These are phyloP conservation scores for Setipinna tenuifilis DNA, from an alignment of 2,797 vertebrate species.

Conservation along the genomic window DNA sequence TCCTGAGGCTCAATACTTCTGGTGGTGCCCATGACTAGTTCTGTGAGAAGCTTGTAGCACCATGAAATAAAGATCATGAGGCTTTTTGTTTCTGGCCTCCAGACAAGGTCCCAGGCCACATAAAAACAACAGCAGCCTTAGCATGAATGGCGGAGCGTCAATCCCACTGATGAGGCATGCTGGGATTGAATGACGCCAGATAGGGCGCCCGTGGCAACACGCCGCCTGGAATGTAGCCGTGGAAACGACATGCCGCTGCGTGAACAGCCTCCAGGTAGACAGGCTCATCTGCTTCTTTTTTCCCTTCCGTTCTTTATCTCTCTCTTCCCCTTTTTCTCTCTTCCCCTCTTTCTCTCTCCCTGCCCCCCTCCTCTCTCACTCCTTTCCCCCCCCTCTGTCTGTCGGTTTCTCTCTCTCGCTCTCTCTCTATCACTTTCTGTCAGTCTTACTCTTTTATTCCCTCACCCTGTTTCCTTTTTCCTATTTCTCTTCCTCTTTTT, in stretches of 20 bases:
- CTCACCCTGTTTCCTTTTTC: conserved; percentile 22
- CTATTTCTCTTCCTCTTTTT: background rate
- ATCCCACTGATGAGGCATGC: background rate
- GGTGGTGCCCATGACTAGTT: background rate
- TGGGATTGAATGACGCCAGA: background rate
- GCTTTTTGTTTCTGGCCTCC: background rate
- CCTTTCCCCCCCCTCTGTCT: background rate
- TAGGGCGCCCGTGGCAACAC: background rate
- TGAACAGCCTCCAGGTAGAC: conserved; percentile 64
- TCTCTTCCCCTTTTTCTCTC: background rate
- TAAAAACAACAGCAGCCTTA: background rate
- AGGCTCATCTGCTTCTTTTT: conserved; percentile 73
- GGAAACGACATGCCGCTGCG: background rate
- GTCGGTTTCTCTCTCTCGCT: too few species aligned
- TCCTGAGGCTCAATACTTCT: too few species aligned
- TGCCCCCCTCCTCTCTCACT: background rate
- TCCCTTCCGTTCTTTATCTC: conserved; percentile 35
- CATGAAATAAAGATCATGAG: background rate
- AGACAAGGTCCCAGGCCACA: background rate
- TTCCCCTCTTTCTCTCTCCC: background rate
- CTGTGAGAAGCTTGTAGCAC: background rate
- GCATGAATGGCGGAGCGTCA: background rate
- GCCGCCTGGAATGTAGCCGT: background rate
- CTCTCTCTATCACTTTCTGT: too few species aligned
- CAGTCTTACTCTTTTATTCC: conserved; percentile 56